Evolutionary conservation across 2,797 vertebrate genomes (phyloP), one percentile per base, ranked within the genome.

Genomic region (Acipenser oxyrinchus): DNA sequence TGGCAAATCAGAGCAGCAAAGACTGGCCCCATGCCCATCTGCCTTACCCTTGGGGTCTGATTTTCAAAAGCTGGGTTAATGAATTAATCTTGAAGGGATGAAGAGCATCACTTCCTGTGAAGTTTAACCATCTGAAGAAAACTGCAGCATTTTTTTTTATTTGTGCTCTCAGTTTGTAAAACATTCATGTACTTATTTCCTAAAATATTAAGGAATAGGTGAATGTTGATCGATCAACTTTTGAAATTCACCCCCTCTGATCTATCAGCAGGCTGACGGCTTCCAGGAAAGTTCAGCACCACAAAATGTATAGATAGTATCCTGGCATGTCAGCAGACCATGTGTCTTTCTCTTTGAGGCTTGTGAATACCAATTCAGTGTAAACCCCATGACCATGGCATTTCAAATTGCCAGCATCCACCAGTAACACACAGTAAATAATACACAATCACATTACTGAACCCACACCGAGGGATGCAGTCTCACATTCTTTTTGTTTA

Each of bases 311-410:
- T 15, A 51, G 7, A 11, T 11, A 10, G 12, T 23, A 15, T 8
- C 10, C 48, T 12, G 62, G 8, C 7, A 23, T 49, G 9, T 48
- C 60, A 18, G 6, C 6, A 48, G 9, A 23, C 12, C 37, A 63
- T 4, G 50, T 10, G 11, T 67, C 9, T 18, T 60, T 63, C 57
- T 49, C 49, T 48, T 57, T 48, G 5, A 48, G 4, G 6, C 49
- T 18, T 51, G 51, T 13, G 57, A 18, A 13, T 10, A 6, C 58
- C 63, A 62, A 10, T 13, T 15, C 60, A 66, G 64, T 73, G 13
- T 10, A 23, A 65, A 71, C 68, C 75, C 74, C 69, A 62, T 50
- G 75, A 73, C 70, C 66, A 73, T 70, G 69, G 68, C 72, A 51
- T 67, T 57, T 48, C 6, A 15, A 15, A 52, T 52, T 52, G 15